Evolutionary conservation across 2,113 vertebrate species (phyloP).

Genomic region (Columba janthina): DNA sequence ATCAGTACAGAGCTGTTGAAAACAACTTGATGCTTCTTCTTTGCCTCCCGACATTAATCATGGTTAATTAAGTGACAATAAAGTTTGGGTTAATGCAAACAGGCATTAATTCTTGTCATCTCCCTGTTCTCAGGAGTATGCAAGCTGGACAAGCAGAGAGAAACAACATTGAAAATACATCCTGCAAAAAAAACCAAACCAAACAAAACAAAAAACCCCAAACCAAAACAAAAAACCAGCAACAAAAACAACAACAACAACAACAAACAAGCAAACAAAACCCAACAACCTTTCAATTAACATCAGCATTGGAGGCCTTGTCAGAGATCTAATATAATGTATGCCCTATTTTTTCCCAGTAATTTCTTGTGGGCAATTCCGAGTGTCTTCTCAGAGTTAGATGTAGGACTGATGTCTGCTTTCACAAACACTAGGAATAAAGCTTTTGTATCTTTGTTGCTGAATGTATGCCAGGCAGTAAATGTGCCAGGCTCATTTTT

Average conservation of each 20-base stretch:
- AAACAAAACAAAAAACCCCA: too few species aligned
- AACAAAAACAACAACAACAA: too few species aligned
- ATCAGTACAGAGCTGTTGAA: slow-evolving; percentile 45
- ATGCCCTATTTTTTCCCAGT: background rate
- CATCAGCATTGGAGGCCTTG: background rate
- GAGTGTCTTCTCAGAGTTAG: background rate
- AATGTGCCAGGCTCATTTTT: background rate
- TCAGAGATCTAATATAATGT: background rate
- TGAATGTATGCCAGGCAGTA: background rate
- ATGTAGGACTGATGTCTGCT: background rate
- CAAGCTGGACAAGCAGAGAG: background rate
- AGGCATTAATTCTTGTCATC: slow-evolving; percentile 48
- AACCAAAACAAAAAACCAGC: too few species aligned
- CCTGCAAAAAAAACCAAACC: background rate
- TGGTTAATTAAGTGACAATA: slow-evolving; percentile 44
- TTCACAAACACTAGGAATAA: background rate
- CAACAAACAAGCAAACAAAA: too few species aligned
- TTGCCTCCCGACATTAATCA: slow-evolving; percentile 45
- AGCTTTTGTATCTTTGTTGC: background rate
- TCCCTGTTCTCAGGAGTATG: background rate
- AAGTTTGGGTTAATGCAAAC: slow-evolving; percentile 6
- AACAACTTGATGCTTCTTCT: slow-evolving; percentile 25
- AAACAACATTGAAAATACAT: background rate
- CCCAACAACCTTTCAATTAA: background rate
- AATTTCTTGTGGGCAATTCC: background rate